These are phyloP conservation scores for Axea sp. DNA, from an alignment of 2,888 invertebrate species.

Conservation along the genomic window DNA sequence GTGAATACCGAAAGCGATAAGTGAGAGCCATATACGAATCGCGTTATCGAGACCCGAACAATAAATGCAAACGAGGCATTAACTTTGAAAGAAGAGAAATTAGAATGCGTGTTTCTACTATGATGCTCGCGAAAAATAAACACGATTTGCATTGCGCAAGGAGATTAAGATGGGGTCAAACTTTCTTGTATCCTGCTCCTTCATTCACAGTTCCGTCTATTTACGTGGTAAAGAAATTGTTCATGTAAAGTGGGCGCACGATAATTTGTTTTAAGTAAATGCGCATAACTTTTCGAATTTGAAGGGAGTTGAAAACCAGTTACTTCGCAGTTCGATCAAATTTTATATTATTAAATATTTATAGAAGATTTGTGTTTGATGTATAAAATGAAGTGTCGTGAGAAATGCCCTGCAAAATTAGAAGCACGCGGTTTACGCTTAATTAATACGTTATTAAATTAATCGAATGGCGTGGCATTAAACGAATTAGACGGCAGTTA, in stretches of 20 bases:
- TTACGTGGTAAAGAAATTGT: constrained; percentile 21
- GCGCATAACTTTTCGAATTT: constrained; percentile 10
- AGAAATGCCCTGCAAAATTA: too few relatives aligned
- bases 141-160: constrained; percentile 45
- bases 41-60: constrained; percentile 29
- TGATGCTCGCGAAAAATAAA: constrained; percentile 51
- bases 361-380: too few relatives aligned
- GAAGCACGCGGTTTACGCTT: too few relatives aligned
- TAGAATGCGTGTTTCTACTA: constrained; percentile 47
- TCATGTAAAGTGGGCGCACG: constrained; percentile 25
- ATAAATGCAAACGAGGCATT: constrained; percentile 43
- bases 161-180: constrained; percentile 49
- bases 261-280: constrained; percentile 15
- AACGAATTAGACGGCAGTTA: too few relatives aligned
- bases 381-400: too few relatives aligned
- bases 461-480: too few relatives aligned
- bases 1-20: constrained; percentile 28
- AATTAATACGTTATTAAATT: too few relatives aligned
- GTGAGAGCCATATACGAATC: constrained; percentile 18
- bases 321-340: too few relatives aligned
- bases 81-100: constrained; percentile 48
- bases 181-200: constrained; percentile 40
- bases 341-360: too few relatives aligned
- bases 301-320: background rate
- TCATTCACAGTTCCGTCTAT: constrained; percentile 3